These are phyloP conservation scores for Mustela lutreola DNA, from an alignment of 2,113 vertebrate genomes.

Conservation along the genomic window DNA sequence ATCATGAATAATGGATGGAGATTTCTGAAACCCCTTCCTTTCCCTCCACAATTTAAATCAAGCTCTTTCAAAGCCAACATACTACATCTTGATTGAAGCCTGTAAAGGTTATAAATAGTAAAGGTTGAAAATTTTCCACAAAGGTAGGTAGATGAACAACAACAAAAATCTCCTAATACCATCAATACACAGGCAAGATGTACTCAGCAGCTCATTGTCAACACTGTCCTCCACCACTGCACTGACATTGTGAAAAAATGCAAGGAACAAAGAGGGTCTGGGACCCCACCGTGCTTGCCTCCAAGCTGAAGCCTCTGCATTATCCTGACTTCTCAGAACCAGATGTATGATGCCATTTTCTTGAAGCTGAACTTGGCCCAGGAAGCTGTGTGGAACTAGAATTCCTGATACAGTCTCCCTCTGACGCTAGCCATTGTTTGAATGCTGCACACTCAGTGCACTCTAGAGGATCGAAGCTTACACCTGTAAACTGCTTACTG, in stretches of 20 bases:
- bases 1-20: slow-evolving; percentile 74
- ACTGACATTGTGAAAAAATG: slow-evolving; percentile 51
- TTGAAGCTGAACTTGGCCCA: not conserved
- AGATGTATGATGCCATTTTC: not conserved
- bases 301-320: not conserved
- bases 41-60: slow-evolving; percentile 76
- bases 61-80: slow-evolving; percentile 76
- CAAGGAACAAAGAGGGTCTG: not conserved
- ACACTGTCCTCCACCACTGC: slow-evolving; percentile 1
- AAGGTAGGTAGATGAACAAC: slow-evolving; percentile 20
- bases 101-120: slow-evolving; percentile 61
- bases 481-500: not conserved
- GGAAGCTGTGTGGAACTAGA: not conserved
- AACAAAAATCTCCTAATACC: not conserved
- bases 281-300: not conserved
- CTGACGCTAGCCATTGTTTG: not conserved
- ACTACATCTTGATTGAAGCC: slow-evolving; percentile 67
- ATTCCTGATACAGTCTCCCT: not conserved
- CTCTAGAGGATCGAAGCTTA: not conserved
- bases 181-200: not conserved
- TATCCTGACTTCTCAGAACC: not conserved
- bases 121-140: slow-evolving; percentile 61
- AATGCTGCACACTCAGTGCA: not conserved
- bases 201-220: not conserved
- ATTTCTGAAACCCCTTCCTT: slow-evolving; percentile 50